phyloP scores from a whole-genome alignment of 1,140 invertebrate genomes.

The Paraescarpia echinospica region DNA sequence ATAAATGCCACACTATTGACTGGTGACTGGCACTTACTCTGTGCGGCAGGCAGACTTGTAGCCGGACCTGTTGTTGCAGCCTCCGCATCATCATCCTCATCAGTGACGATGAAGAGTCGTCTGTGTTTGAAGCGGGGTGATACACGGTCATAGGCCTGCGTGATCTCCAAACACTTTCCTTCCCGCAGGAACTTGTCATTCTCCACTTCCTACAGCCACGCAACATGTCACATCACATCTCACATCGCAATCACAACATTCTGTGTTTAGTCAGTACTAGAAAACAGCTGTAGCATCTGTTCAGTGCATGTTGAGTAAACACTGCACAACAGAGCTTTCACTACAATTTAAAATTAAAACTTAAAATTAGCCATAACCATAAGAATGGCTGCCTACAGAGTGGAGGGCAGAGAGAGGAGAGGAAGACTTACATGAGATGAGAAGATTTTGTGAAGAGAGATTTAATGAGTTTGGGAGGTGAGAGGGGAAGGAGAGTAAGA shows the following conservation, averaged over 20 bases:
- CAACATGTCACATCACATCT: not conserved
- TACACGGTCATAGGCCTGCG: slow-evolving; percentile 47
- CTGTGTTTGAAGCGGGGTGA: slow-evolving; percentile 38
- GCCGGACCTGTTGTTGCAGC: not conserved
- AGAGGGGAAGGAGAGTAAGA: not conserved
- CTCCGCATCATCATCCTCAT: slow-evolving; percentile 24
- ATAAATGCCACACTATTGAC: no score
- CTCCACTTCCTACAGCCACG: not conserved
- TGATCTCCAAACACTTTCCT: slow-evolving; percentile 50
- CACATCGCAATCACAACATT: not conserved
- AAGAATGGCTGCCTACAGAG: no score
- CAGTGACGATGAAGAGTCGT: slow-evolving; percentile 24
- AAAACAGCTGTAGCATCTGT: not conserved
- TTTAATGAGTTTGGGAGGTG: not conserved
- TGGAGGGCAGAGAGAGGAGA: no score
- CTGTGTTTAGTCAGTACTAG: not conserved
- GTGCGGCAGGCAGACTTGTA: slow-evolving; percentile 7
- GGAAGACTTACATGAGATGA: not conserved
- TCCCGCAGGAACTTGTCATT: slow-evolving; percentile 29
- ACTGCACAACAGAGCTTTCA: not conserved
- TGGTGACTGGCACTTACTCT: slow-evolving; percentile 18
- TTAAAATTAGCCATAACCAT: no score
- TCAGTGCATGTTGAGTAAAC: no score
- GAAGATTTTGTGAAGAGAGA: no score
- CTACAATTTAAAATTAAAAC: no score